phyloP scores from a whole-genome alignment of 2,113 vertebrate genomes.

The Deroptyus accipitrinus region DNA sequence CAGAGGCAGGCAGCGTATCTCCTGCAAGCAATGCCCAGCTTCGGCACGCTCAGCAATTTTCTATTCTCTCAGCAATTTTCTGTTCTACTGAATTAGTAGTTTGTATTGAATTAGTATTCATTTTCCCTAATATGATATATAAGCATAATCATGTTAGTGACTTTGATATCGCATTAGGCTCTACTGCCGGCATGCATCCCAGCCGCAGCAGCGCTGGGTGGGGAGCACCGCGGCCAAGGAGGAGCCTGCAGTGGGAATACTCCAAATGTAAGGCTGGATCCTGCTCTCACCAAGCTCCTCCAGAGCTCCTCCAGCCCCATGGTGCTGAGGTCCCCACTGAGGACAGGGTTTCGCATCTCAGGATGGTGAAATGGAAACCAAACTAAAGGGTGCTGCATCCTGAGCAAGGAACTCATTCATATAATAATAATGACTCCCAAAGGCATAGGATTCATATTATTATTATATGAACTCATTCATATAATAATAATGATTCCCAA shows the following conservation, averaged over 20 bases:
- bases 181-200: conserved; percentile 27
- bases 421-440: neutral
- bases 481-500: neutral
- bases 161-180: conserved; percentile 75
- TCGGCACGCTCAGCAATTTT: conserved; percentile 49
- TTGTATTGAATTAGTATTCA: conserved; percentile 80
- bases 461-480: neutral
- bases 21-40: neutral
- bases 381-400: neutral
- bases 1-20: neutral
- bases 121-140: conserved; percentile 79
- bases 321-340: rapidly evolving
- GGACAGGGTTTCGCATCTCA: neutral
- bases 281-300: neutral
- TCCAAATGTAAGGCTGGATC: neutral
- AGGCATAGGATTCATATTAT: neutral
- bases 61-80: conserved; percentile 75
- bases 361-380: neutral
- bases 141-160: conserved; percentile 76
- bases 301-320: rapidly evolving
- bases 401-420: rapidly evolving
- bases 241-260: neutral
- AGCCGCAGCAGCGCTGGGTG: neutral
- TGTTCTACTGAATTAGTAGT: conserved; percentile 74
- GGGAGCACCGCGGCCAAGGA: neutral